A percentile compares a stretch with the other conserved stretches of the same genome.
These are phyloP conservation scores for Philonicus albiceps DNA, from an alignment of 2,888 invertebrate genomes.

Conservation along the genomic window DNA sequence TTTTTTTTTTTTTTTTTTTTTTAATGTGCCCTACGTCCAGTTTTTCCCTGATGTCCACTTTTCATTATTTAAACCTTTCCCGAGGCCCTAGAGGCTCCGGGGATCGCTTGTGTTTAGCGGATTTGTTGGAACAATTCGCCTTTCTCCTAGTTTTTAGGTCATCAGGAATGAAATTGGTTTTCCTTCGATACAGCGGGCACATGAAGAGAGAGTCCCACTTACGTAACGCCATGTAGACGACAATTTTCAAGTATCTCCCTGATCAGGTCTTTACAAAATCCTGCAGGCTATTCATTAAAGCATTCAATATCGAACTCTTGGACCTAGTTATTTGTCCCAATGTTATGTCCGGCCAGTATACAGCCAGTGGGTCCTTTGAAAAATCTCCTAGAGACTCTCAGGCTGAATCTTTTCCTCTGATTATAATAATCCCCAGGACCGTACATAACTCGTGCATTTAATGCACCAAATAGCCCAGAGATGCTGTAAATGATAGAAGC, in stretches of 20 bases:
- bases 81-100: not conserved
- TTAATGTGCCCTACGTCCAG: not conserved
- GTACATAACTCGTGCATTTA: conserved; percentile 23
- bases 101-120: not conserved
- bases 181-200: not conserved
- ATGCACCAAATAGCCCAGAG: conserved; percentile 8
- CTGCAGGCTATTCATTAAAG: not conserved
- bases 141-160: conserved; percentile 1
- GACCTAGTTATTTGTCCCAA: not conserved
- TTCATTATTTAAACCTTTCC: not conserved
- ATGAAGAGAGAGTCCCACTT: not conserved
- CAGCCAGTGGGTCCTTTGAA: not conserved
- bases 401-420: not conserved
- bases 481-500: conserved; percentile 1
- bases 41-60: not conserved
- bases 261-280: not conserved
- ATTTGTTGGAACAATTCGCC: not conserved
- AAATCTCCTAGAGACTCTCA: not conserved
- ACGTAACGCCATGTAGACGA: not conserved
- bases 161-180: conserved; percentile 7
- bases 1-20: not conserved
- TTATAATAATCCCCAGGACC: conserved; percentile 16
- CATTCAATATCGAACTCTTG: not conserved
- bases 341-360: not conserved
- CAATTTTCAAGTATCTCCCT: not conserved